Base-by-base conservation (phyloP, 2,113 vertebrate species). In the Sturnira hondurensis region DNA sequence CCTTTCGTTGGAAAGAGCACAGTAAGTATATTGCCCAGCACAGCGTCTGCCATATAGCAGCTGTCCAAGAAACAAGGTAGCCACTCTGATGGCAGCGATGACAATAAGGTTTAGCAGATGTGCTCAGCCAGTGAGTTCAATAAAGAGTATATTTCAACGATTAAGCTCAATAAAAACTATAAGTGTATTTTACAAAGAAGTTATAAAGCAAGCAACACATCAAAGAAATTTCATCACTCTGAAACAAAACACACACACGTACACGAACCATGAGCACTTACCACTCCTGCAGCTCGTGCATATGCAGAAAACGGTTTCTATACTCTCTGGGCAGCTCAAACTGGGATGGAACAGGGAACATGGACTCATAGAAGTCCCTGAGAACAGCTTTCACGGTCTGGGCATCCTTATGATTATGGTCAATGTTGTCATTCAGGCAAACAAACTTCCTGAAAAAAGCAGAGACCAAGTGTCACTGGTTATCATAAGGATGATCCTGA, bases 341-440 rank as follows among this genome's bases (percentile, higher is more conserved):
- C 80, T 99, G 99, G 68, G 99, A 99, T 4, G 99, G 98, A 94
- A 99, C 98, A 0, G 99, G 99, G 98, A 99, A 99, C 99, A 99
- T 99, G 5, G 99, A 99, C 96, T 99, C 99, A 2, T 99, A 99
- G 98, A 99, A 99, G 97, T 99, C 99, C 95, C 99, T 98, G 95
- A 99, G 99, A 61, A 99, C 99, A 0, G 99, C 99, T 97, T 99
- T 99, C 89, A 99, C 99, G 4, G 99, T 99, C 95, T 99, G 98
- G 19, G 99, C 99, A 83, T 99, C 99, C 94, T 99, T 99, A 92
- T 99, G 99, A 95, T 97, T 99, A 97, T 99, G 99, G 97, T 99
- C 99, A 86, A 99, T 99, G 97, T 99, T 99, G 97, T 99, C 99
- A 86, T 99, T 99, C 93, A 99, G 97, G 93, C 99, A 99, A 98